Percentiles rank a stretch among this genome's conserved stretches.
phyloP scores from a whole-genome alignment of 2,113 vertebrate species.

The Apus apus region DNA sequence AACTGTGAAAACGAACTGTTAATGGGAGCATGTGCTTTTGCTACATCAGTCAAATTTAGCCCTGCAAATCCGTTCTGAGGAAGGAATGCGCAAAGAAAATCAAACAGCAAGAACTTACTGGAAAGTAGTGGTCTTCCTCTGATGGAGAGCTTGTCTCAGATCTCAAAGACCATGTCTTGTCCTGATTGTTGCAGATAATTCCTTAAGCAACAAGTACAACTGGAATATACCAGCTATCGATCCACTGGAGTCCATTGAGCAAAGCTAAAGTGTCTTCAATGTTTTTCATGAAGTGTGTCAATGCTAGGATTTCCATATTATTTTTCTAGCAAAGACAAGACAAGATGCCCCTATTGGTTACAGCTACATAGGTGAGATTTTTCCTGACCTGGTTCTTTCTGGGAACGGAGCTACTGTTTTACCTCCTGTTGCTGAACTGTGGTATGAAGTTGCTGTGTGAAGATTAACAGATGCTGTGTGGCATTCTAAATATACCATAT shows the following conservation, averaged over 20 bases:
- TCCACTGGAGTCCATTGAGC: background rate
- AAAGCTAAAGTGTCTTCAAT: background rate
- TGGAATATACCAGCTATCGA: background rate
- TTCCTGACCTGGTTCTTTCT: background rate
- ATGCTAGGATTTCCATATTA: background rate
- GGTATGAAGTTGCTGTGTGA: background rate
- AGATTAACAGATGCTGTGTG: slow-evolving; percentile 13
- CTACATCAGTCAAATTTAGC: background rate
- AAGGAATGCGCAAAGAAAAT: background rate
- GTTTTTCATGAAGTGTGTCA: background rate
- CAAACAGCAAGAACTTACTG: background rate
- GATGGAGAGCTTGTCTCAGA: background rate
- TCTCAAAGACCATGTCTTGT: background rate
- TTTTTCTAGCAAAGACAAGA: background rate
- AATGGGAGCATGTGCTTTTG: background rate
- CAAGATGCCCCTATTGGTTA: background rate
- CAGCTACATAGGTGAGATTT: background rate
- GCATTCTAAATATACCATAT: slow-evolving; percentile 9
- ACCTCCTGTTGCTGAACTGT: background rate
- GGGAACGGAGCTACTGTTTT: background rate
- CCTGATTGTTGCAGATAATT: background rate
- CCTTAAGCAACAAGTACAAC: background rate
- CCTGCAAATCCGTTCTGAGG: background rate
- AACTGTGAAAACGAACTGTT: background rate
- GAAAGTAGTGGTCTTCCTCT: background rate